phyloP scores from a whole-genome alignment of 2,888 invertebrate genomes.

The Callinectes sapidus region DNA sequence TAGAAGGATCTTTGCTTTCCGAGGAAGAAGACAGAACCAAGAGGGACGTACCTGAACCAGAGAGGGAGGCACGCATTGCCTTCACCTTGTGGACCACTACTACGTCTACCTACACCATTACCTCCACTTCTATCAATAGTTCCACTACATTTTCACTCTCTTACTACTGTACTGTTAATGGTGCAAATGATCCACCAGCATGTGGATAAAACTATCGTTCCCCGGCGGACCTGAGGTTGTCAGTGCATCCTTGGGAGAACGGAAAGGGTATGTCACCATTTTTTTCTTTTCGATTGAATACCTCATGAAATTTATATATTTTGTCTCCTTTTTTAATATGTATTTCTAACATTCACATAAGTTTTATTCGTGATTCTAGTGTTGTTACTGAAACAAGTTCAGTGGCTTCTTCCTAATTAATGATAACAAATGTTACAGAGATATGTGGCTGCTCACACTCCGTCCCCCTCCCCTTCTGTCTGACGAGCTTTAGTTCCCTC shows the following conservation, averaged over 20 bases:
- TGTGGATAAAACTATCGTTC: slow-evolving; percentile 32
- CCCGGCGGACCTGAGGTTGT: not conserved
- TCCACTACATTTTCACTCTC: slow-evolving; percentile 60
- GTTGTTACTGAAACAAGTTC: no score
- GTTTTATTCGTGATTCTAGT: no score
- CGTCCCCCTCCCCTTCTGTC: not conserved
- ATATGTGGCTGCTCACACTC: not conserved
- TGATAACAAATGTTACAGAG: not conserved
- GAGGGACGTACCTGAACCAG: not conserved
- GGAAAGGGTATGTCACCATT: not conserved
- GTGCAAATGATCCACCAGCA: slow-evolving; percentile 40
- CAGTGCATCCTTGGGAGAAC: not conserved
- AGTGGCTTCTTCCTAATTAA: not conserved
- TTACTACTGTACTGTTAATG: slow-evolving; percentile 53
- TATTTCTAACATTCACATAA: no score
- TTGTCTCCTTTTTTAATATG: not conserved
- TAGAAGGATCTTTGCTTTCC: not conserved
- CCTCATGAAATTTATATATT: not conserved
- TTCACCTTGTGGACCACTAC: slow-evolving; percentile 58
- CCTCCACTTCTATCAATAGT: slow-evolving; percentile 49
- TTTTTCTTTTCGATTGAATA: not conserved
- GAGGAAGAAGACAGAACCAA: not conserved
- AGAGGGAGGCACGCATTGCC: slow-evolving; percentile 41
- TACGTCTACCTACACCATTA: slow-evolving; percentile 61
- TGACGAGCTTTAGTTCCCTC: not conserved